Base-by-base conservation (phyloP, 2,888 invertebrate genomes). In the Sylvicola cinctus region DNA sequence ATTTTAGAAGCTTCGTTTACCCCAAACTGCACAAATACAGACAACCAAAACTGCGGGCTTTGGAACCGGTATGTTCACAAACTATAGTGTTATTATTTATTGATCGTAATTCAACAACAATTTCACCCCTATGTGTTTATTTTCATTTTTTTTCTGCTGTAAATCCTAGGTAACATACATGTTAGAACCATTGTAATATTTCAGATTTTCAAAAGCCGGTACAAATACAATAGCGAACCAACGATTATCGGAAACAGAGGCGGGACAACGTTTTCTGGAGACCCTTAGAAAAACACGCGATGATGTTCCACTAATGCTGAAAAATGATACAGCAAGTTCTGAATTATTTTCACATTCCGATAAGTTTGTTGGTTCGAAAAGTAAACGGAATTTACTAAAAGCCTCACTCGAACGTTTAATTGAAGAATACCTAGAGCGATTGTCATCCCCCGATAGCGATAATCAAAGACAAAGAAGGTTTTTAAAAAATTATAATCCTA, bases 1-100 rank as follows among this genome's bases (percentile, higher is more conserved):
- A 60, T 74, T 25, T 51, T 72, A 43, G 69, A 70, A 45, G 70
- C 67, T n/a, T 64, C 65, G 54, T 73, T 69, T 50, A 61, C 62
- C 38, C 60, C 47, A 49, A 42, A 50, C 38, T 47, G 48, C 36
- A 43, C 45, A 25, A 34, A 32, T 12, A 23, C 23, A 16, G 3
- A n/a, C 10, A 31, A 42, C 13, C 39, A 43, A 17, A 40, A 46
- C 36, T 47, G 46, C 28, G 32, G 42, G 13, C 41, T 28, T n/a
- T n/a, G n/a, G n/a, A n/a, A n/a, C n/a, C n/a, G n/a, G n/a, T n/a
- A n/a, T n/a, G n/a, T n/a, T n/a, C n/a, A n/a, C n/a, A n/a, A n/a
- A n/a, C n/a, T n/a, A n/a, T n/a, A n/a, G n/a, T n/a, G n/a, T n/a
- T 20, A 20, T 20, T 20, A 20, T 20, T 20, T 4, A 20, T 20